Conservation (phyloP, 2,797 vertebrate genomes). For the Hippopotamyrus pictus region DNA sequence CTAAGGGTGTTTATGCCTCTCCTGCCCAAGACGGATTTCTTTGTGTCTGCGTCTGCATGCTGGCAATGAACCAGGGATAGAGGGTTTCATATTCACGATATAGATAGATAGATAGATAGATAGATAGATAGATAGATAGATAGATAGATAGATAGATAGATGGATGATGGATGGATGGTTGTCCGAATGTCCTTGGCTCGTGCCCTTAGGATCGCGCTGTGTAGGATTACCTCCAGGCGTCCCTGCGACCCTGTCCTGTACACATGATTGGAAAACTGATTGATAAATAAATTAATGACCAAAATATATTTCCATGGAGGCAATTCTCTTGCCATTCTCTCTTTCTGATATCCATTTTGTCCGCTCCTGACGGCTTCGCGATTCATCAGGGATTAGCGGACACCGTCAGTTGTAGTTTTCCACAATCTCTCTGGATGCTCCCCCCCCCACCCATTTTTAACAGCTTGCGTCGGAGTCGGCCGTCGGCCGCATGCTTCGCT, state of each 20-base stretch:
- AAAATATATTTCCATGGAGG: not conserved
- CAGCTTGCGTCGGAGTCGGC: not conserved
- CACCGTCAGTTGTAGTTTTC: not conserved
- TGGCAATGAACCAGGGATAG: not conserved
- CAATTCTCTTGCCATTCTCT: not conserved
- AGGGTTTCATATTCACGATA: not conserved
- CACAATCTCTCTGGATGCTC: not conserved
- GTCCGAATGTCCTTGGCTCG: not conserved
- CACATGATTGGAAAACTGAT: not conserved
- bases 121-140: not conserved
- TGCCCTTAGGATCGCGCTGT: not conserved
- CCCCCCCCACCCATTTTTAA: not conserved
- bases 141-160: not conserved
- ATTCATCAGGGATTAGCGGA: not conserved
- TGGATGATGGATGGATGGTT: not conserved
- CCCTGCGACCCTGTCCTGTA: not conserved
- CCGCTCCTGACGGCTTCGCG: not conserved
- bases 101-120: not conserved
- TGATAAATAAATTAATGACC: not conserved
- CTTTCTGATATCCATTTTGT: not conserved
- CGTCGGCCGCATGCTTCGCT: not conserved
- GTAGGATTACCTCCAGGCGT: not conserved
- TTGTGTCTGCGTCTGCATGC: not conserved
- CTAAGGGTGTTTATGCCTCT: slow-evolving; percentile 74
- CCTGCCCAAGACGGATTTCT: slow-evolving; percentile 67